Conservation (phyloP, 2,888 invertebrate species). For the Mimumesa dahlbomi region DNA sequence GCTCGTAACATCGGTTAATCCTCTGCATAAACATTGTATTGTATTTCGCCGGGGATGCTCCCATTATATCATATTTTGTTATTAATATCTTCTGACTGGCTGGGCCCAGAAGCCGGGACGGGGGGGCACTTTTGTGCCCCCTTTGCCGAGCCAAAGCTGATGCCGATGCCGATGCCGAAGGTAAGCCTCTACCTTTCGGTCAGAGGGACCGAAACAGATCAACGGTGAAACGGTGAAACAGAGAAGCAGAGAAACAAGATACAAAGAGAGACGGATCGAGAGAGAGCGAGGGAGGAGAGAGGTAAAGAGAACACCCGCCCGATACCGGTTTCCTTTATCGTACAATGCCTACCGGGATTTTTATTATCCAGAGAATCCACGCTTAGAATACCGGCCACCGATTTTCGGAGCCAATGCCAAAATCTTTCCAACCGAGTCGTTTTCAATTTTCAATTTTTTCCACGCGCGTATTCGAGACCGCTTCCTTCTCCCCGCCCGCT, state of each 20-base stretch:
- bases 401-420: slow-evolving; percentile 4
- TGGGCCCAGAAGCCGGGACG: slow-evolving; percentile 72
- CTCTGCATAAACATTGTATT: slow-evolving; percentile 79
- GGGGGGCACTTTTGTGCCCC: slow-evolving; percentile 75
- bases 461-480: no score
- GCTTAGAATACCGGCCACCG: slow-evolving; percentile 17
- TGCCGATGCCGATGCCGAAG: no score
- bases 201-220: slow-evolving; percentile 42
- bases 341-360: slow-evolving; percentile 66
- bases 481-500: no score
- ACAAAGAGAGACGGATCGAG: neutral
- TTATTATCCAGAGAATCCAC: slow-evolving; percentile 47
- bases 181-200: slow-evolving; percentile 47
- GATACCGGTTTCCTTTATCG: slow-evolving; percentile 71
- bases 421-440: no score
- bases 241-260: slow-evolving; percentile 8
- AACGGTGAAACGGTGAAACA: slow-evolving; percentile 39
- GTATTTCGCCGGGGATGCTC: slow-evolving; percentile 77
- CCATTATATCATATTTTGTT: slow-evolving; percentile 80
- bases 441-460: no score
- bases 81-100: slow-evolving; percentile 80
- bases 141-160: no score
- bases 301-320: slow-evolving; percentile 17
- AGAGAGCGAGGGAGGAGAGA: slow-evolving; percentile 1
- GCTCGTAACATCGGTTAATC: slow-evolving; percentile 75